Percentiles rank a stretch among this genome's conserved stretches.
phyloP scores from a whole-genome alignment of 2,113 vertebrate genomes.

The Tachysurus vachellii region DNA sequence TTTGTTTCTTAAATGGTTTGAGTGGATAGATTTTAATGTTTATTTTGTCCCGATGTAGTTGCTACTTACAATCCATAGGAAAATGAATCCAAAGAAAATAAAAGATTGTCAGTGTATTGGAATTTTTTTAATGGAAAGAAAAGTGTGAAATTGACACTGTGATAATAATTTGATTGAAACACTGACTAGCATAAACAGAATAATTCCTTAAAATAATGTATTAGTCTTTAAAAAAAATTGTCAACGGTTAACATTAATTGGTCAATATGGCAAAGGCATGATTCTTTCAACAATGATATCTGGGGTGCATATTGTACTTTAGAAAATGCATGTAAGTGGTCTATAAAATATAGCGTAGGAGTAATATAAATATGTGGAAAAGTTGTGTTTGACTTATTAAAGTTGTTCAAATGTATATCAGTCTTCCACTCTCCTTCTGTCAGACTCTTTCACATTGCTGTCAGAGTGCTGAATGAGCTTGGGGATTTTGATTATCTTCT shows the following conservation, averaged over 20 bases:
- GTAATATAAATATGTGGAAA: not conserved
- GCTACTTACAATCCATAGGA: too few species aligned
- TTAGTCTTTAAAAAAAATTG: too few species aligned
- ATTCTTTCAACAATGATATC: not conserved
- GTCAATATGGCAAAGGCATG: not conserved
- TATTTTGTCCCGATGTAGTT: too few species aligned
- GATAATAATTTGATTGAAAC: not conserved
- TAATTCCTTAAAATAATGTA: not conserved
- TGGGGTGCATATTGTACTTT: not conserved
- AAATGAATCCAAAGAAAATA: too few species aligned
- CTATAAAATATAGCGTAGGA: not conserved
- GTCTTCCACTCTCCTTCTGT: not conserved
- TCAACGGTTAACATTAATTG: not conserved
- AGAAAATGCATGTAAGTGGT: not conserved
- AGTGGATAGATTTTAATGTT: too few species aligned
- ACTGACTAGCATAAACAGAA: not conserved
- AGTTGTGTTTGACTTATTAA: not conserved
- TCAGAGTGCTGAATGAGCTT: constrained; percentile 35
- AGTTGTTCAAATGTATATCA: not conserved
- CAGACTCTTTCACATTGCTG: constrained; percentile 37
- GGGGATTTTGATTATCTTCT: not conserved
- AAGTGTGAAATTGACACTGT: not conserved
- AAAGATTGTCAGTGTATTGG: too few species aligned
- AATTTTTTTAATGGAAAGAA: too few species aligned
- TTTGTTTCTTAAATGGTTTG: too few species aligned